Percentiles rank a stretch among this genome's conserved stretches.
Evolutionary conservation across 2,888 invertebrate species (phyloP).

Genomic region (Brachyptera risi): DNA sequence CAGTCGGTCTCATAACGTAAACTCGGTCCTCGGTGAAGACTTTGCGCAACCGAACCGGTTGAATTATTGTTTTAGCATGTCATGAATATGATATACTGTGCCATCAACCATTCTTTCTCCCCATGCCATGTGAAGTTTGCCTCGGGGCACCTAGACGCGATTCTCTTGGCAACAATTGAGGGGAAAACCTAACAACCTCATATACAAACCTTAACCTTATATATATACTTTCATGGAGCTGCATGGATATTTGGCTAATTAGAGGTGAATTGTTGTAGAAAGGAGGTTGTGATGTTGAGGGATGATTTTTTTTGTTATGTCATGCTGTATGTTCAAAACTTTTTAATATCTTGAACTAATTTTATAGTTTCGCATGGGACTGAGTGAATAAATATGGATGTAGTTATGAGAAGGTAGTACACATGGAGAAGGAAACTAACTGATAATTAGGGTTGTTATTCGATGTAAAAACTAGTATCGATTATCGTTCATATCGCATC

Average conservation of each 20-base stretch:
- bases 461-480: no score
- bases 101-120: constrained; percentile 31
- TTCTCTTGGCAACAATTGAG: constrained; percentile 13
- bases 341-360: neutral
- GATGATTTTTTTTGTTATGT: neutral
- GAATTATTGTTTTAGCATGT: constrained; percentile 47
- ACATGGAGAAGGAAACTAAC: no score
- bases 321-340: constrained; percentile 1
- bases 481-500: no score
- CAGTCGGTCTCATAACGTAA: constrained; percentile 29
- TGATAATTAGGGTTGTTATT: no score
- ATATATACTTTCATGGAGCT: neutral
- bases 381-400: neutral
- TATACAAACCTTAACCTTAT: neutral
- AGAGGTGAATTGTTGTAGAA: constrained; percentile 4
- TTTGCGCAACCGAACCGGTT: constrained; percentile 45
- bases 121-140: no score
- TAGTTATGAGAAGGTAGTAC: neutral
- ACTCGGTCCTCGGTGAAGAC: no score
- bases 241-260: neutral
- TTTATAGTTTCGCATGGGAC: neutral
- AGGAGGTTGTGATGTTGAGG: neutral
- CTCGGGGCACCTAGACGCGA: constrained; percentile 5
- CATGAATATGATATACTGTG: constrained; percentile 46
- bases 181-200: no score